Evolutionary conservation across 2,113 vertebrate species (phyloP), one percentile per base, ranked within the genome.

Genomic region (Cryptomyrus ogoouensis): DNA sequence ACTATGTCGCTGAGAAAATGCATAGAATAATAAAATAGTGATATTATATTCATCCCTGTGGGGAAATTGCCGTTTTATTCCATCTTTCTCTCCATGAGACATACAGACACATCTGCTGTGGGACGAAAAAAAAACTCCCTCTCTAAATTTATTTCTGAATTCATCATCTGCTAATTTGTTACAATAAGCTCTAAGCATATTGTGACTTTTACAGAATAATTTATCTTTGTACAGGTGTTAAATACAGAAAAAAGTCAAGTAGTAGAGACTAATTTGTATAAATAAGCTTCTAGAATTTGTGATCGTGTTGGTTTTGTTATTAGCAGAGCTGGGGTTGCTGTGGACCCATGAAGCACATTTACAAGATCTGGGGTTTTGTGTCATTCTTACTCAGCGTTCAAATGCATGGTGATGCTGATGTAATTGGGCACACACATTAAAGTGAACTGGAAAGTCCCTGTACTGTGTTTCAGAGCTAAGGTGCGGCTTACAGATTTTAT

Each of bases 281-380:
- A 66, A 90, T 66, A 90, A n/a, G 89, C n/a, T 62, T 27, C 58
- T 83, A 85, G 89, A 42, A 86, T 90, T 86, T 66, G n/a, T 86
- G n/a, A 39, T 52, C 9, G 21, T 21, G 52, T 47, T 42, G 24
- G 39, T 3, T 66, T 3, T 77, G 31, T 53, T 50, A 24, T 89
- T 62, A 83, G 39, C 10, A 1, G 24, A 56, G 21, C 9, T 15
- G 27, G 8, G 2, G 52, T 12, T 52, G 8, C 19, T 56, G 49
- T 53, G 17, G 42, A 70, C 13, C 15, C 47, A 42, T 42, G 35
- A 27, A 80, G 35, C 52, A n/a, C n/a, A n/a, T 90, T 39, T 49
- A 27, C n/a, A 35, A 46, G 83, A 84, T 53, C 35, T 53, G 10
- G 24, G 35, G 1, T 84, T 42, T 58, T n/a, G 6, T 74, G 46